phyloP scores from a whole-genome alignment of 37 sponge, comb jelly and placozoan species.

The Cladorhizidae sp. region DNA sequence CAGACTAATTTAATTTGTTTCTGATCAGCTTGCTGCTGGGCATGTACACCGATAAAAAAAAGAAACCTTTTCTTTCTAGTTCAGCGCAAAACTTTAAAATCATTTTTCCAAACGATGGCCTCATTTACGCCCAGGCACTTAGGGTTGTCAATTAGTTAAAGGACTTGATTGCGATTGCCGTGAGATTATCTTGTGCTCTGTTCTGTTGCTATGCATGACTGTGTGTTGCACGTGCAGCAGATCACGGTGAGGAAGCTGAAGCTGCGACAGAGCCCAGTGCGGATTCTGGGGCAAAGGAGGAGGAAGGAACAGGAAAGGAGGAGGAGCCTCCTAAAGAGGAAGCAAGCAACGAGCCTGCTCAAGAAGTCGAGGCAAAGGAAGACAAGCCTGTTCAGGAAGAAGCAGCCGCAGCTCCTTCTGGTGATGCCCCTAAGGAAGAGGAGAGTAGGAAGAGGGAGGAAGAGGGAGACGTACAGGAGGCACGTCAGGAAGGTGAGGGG shows the following conservation, averaged over 20 bases:
- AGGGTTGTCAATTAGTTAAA: too few relatives aligned
- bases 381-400: constrained; percentile 7
- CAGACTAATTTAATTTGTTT: too few relatives aligned
- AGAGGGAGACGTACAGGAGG: constrained; percentile 12
- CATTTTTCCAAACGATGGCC: too few relatives aligned
- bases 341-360: not conserved
- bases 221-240: too few relatives aligned
- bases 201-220: not conserved
- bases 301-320: not conserved
- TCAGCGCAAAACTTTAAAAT: too few relatives aligned
- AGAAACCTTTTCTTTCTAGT: too few relatives aligned
- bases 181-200: not conserved
- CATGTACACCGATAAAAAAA: too few relatives aligned
- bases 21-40: too few relatives aligned
- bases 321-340: not conserved
- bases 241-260: not conserved
- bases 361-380: constrained; percentile 6
- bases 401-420: not conserved
- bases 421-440: not conserved
- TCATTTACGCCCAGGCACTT: too few relatives aligned
- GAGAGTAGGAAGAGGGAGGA: constrained; percentile 9
- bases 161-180: too few relatives aligned
- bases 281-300: not conserved
- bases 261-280: not conserved
- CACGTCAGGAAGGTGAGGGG: not conserved